Evolutionary conservation across 1,140 invertebrate species (phyloP), one percentile per base, ranked within the genome.

Genomic region (Rhynchophorus ferrugineus): DNA sequence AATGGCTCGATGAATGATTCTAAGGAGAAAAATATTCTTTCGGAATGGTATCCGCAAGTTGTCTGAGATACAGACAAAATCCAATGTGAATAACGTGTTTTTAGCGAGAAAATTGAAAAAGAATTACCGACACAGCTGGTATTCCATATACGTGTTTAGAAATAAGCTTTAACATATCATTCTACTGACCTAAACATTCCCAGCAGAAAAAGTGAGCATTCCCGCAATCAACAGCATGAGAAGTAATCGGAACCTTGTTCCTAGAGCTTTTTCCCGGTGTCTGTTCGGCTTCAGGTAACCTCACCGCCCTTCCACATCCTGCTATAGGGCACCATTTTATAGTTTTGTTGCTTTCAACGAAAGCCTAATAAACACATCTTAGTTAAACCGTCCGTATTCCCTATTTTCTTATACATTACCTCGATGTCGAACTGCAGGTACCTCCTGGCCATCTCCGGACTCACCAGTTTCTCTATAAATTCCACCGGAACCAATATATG

Each of bases 291-390:
- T 82, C 80, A 9, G 81, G 81, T n/a, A 82, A 62, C 54, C 75
- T 70, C 8, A 85, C 83, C 22, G 83, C 83, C 54, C 79, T 68
- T 3, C 80, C 80, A 72, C 84, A 86, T 6, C 79, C 81, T 22
- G 82, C 78, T 58, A 74, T 78, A 2, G 83, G 83, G 66, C 83
- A 85, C 84, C 84, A 86, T 66, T 85, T 85, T 54, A 85, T 84
- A 35, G 71, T 76, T 49, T 81, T 81, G 63, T 84, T 85, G 53
- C 79, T 81, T 59, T 85, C 84, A 20, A 86, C 83, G 73, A 86
- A 85, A 13, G 82, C 82, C 80, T 83, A 37, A 20, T 5, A 20
- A 42, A 51, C 18, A 24, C 24, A 6, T 29, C 11, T 29, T 29
- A 29, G n/a, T n/a, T n/a, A n/a, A n/a, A n/a, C n/a, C n/a, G n/a